A percentile compares a stretch with the other conserved stretches of the same genome.
phyloP scores from a whole-genome alignment of 2,888 invertebrate genomes.

The Xylocampa areola region DNA sequence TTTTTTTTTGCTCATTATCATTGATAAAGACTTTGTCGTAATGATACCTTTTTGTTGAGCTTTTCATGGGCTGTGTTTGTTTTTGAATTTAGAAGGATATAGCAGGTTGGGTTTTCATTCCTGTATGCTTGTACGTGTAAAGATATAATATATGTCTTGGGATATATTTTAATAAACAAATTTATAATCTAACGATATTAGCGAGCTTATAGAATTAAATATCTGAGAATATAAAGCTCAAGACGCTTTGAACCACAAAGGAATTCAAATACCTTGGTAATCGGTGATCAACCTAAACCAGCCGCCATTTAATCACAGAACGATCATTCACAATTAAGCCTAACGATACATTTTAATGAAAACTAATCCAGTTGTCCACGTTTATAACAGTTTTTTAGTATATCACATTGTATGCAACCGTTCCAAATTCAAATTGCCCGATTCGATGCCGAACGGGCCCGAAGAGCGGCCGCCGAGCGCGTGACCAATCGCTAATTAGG shows the following conservation, averaged over 20 bases:
- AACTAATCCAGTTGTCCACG: constrained; percentile 68
- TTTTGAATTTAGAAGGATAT: constrained; percentile 33
- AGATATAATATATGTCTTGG: background rate
- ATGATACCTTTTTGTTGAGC: constrained; percentile 52
- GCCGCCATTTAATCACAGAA: constrained; percentile 46
- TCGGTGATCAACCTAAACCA: constrained; percentile 36
- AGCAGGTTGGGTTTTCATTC: constrained; percentile 9
- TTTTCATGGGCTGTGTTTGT: constrained; percentile 29
- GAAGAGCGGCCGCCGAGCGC: constrained; percentile 81
- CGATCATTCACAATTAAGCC: constrained; percentile 53
- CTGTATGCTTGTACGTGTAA: background rate
- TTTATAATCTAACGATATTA: background rate
- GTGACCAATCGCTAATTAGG: constrained; percentile 90
- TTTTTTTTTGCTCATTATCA: constrained; percentile 61
- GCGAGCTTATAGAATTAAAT: background rate
- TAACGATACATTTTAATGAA: constrained; percentile 71
- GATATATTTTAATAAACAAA: background rate
- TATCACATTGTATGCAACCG: constrained; percentile 73
- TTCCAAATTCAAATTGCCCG: constrained; percentile 87
- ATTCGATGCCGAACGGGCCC: constrained; percentile 78
- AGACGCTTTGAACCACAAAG: constrained; percentile 31
- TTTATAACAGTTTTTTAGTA: constrained; percentile 61
- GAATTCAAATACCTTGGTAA: constrained; percentile 32
- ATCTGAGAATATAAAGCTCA: background rate
- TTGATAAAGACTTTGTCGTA: constrained; percentile 55